Percentiles rank a stretch among this genome's conserved stretches.
These are phyloP conservation scores for Lates calcarifer DNA, from an alignment of 2,113 vertebrate genomes.

Conservation along the genomic window DNA sequence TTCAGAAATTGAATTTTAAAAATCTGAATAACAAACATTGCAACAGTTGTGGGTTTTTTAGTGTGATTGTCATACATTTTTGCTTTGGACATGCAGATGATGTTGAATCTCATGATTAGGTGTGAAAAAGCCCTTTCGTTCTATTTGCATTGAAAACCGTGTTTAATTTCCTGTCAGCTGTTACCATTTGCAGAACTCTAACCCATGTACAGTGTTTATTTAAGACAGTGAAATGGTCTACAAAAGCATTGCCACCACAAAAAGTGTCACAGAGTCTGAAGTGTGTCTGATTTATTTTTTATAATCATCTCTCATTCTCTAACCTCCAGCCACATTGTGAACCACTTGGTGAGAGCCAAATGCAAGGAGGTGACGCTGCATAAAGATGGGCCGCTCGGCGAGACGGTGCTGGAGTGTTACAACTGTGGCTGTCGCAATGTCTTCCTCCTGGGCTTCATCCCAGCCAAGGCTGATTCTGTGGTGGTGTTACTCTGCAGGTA, in stretches of 20 bases:
- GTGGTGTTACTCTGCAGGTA: slow-evolving; percentile 98
- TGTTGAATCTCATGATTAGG: slow-evolving; percentile 6
- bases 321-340: slow-evolving; percentile 94
- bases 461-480: slow-evolving; percentile 97
- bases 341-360: slow-evolving; percentile 97
- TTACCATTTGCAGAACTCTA: background rate
- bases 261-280: background rate
- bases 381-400: slow-evolving; percentile 96
- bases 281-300: background rate
- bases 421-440: slow-evolving; percentile 98
- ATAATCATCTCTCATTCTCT: background rate
- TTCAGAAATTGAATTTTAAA: background rate
- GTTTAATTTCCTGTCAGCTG: background rate
- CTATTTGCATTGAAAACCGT: background rate
- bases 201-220: background rate
- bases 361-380: slow-evolving; percentile 99
- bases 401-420: slow-evolving; percentile 98
- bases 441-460: slow-evolving; percentile 98
- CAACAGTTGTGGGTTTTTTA: background rate
- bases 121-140: background rate
- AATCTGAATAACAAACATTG: background rate
- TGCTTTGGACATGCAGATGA: background rate
- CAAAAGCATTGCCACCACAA: background rate
- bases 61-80: background rate
- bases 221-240: background rate